phyloP scores from a whole-genome alignment of 1,140 invertebrate species.

The Zaprionus taronus region DNA sequence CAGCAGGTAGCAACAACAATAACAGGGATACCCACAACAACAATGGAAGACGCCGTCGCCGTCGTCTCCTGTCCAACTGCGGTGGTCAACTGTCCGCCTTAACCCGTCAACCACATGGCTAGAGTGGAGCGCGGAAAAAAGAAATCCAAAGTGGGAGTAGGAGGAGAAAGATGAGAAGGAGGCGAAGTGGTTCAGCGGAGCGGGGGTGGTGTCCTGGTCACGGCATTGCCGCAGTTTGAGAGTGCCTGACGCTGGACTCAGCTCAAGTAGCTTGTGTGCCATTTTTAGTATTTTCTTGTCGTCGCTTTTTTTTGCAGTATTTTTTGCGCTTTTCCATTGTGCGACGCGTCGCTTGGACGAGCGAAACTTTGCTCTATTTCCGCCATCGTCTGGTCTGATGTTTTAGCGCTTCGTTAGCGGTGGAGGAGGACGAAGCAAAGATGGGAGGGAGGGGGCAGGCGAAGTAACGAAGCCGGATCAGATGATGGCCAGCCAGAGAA shows the following conservation, averaged over 20 bases:
- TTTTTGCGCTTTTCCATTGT: conserved; percentile 36
- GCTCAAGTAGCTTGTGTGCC: conserved; percentile 75
- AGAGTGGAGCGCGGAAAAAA: conserved; percentile 50
- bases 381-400: conserved; percentile 71
- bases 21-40: conserved; percentile 21
- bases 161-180: background rate
- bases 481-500: conserved; percentile 34
- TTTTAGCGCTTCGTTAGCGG: conserved; percentile 70
- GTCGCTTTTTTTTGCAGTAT: conserved; percentile 4
- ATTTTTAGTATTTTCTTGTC: conserved; percentile 50
- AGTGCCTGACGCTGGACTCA: conserved; percentile 49
- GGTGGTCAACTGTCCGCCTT: conserved; percentile 75
- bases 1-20: background rate
- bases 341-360: conserved; percentile 36
- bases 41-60: conserved; percentile 50
- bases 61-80: conserved; percentile 30
- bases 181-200: background rate
- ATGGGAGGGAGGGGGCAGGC: background rate
- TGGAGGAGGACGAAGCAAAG: background rate
- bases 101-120: conserved; percentile 74
- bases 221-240: conserved; percentile 1
- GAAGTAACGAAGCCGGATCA: conserved; percentile 34
- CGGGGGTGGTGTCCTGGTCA: background rate
- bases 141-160: conserved; percentile 25
- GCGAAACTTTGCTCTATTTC: conserved; percentile 77